phyloP scores from a whole-genome alignment of 2,113 vertebrate genomes.

The Ceratotherium simum region DNA sequence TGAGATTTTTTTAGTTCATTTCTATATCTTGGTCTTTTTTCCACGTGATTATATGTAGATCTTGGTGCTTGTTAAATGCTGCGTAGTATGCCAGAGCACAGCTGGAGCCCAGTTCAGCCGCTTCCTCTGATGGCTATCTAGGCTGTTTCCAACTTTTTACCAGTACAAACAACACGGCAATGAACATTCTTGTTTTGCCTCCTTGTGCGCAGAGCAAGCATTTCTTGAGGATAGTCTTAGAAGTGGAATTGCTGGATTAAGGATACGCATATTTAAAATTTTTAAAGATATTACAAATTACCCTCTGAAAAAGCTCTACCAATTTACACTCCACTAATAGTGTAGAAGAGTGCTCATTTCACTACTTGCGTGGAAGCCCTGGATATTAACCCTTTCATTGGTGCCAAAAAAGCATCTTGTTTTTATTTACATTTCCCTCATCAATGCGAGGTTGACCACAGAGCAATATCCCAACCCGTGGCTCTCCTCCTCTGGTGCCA shows the following conservation, averaged over 20 bases:
- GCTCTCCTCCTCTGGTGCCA: not conserved
- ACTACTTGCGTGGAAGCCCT: not conserved
- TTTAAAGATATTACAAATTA: not conserved
- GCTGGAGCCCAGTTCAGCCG: not conserved
- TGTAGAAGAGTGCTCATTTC: not conserved
- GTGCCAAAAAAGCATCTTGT: not conserved
- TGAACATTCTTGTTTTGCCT: not conserved
- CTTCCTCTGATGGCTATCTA: not conserved
- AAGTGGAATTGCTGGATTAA: not conserved
- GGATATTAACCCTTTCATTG: not conserved
- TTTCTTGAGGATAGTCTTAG: not conserved
- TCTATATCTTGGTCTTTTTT: not conserved
- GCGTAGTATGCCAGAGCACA: not conserved
- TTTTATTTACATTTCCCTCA: not conserved
- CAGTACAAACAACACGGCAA: not conserved
- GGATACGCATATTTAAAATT: not conserved
- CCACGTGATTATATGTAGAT: too few relatives aligned
- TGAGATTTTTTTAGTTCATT: not conserved
- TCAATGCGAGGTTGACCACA: not conserved
- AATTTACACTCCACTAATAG: too few relatives aligned
- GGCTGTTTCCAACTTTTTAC: not conserved
- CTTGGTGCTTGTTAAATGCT: not conserved
- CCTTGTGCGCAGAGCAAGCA: not conserved
- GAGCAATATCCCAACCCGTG: too few relatives aligned
- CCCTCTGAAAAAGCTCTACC: not conserved